phyloP scores from a whole-genome alignment of 1,140 invertebrate species.

The Olivierus martensii region DNA sequence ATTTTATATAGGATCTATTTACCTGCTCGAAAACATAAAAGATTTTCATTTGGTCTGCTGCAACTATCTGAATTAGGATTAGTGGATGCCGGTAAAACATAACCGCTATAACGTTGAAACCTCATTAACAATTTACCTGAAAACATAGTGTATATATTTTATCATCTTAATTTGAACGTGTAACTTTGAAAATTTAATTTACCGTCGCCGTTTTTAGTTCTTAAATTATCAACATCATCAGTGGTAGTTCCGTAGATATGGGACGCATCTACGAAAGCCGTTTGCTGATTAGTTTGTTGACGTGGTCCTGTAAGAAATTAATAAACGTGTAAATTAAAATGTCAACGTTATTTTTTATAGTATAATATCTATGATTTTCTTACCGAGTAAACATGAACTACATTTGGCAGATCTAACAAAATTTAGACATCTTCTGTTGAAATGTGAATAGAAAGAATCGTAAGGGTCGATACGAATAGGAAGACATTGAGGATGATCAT shows the following conservation, averaged over 20 bases:
- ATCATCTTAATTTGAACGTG: no score
- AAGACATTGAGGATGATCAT: constrained; percentile 19
- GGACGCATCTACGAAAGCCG: constrained; percentile 73
- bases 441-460: constrained; percentile 20
- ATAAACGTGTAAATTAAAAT: no score
- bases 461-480: constrained; percentile 18
- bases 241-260: constrained; percentile 51
- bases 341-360: no score
- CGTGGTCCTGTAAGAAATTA: constrained; percentile 50
- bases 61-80: background rate
- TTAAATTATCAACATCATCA: background rate
- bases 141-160: no score
- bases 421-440: constrained; percentile 18
- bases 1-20: no score
- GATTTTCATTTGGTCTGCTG: background rate
- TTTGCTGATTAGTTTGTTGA: constrained; percentile 87
- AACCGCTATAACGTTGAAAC: background rate
- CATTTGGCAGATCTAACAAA: constrained; percentile 19
- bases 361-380: background rate
- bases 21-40: constrained; percentile 3
- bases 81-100: background rate
- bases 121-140: no score
- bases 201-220: no score
- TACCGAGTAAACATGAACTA: constrained; percentile 8
- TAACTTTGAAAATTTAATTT: no score